These are phyloP conservation scores for Paradoxurus hermaphroditus DNA, from an alignment of 2,113 vertebrate genomes.

Conservation along the genomic window DNA sequence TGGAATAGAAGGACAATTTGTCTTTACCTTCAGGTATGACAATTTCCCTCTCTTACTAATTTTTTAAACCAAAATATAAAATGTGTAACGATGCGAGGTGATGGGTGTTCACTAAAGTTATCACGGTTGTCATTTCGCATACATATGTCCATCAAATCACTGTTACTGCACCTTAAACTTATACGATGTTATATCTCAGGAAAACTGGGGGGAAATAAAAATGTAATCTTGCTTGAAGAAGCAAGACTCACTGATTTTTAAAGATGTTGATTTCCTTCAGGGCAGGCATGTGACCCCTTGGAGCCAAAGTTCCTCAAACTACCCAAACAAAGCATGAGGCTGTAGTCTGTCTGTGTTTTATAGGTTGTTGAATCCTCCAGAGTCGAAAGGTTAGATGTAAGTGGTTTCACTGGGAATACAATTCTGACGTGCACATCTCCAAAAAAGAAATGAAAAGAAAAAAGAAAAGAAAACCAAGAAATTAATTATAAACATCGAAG, in stretches of 20 bases:
- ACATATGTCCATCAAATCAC: not conserved
- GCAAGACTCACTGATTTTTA: not conserved
- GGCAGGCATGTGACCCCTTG: not conserved
- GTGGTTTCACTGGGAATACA: not conserved
- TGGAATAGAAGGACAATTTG: accelerated
- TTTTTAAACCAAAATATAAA: not conserved
- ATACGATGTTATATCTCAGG: not conserved
- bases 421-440: not conserved
- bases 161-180: not conserved
- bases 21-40: not conserved
- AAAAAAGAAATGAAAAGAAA: too few species aligned
- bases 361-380: not conserved
- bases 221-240: not conserved
- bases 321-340: accelerated
- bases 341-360: accelerated
- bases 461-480: not conserved
- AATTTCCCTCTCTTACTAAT: not conserved
- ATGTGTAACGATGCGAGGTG: not conserved
- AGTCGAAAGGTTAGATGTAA: not conserved
- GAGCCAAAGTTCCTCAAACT: not conserved
- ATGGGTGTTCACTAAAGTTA: not conserved
- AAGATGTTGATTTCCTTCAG: not conserved
- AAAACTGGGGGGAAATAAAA: not conserved
- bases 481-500: not conserved
- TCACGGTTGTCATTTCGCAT: too few species aligned